Percentiles rank a stretch among this genome's conserved stretches.
phyloP scores from a whole-genome alignment of 2,888 invertebrate species.

The Oegoconia quadripuncta region DNA sequence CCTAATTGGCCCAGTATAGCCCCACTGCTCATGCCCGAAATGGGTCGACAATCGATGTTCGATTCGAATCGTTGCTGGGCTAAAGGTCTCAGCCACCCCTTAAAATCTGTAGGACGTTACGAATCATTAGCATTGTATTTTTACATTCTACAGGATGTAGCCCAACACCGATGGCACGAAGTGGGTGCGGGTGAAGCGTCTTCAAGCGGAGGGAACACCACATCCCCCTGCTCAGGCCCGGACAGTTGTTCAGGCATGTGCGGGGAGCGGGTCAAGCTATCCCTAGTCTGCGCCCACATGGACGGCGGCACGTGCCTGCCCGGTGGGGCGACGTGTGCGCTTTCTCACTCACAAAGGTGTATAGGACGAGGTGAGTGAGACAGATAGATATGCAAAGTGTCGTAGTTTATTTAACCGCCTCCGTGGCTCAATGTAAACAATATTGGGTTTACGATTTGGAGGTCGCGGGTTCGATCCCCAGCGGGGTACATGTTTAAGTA shows the following conservation, averaged over 20 bases:
- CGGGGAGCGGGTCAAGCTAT: constrained; percentile 52
- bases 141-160: constrained; percentile 49
- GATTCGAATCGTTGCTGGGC: too few species aligned
- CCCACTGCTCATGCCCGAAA: too few species aligned
- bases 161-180: constrained; percentile 59
- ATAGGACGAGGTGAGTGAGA: constrained; percentile 58
- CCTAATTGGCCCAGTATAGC: too few species aligned
- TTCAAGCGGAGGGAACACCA: constrained; percentile 31
- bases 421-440: too few species aligned
- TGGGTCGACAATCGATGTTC: too few species aligned
- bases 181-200: constrained; percentile 60
- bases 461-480: too few species aligned
- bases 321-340: constrained; percentile 56
- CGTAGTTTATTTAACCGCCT: too few species aligned
- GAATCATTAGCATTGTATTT: too few species aligned
- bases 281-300: constrained; percentile 65
- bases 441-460: too few species aligned
- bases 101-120: too few species aligned
- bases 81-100: too few species aligned
- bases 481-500: too few species aligned
- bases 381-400: background rate
- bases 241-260: constrained; percentile 42
- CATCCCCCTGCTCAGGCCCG: constrained; percentile 37
- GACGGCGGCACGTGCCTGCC: constrained; percentile 66
- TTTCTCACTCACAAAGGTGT: constrained; percentile 64